A percentile compares a stretch with the other conserved stretches of the same genome.
Conservation (phyloP, 2,888 invertebrate genomes). For the Cataglyphis livida region DNA sequence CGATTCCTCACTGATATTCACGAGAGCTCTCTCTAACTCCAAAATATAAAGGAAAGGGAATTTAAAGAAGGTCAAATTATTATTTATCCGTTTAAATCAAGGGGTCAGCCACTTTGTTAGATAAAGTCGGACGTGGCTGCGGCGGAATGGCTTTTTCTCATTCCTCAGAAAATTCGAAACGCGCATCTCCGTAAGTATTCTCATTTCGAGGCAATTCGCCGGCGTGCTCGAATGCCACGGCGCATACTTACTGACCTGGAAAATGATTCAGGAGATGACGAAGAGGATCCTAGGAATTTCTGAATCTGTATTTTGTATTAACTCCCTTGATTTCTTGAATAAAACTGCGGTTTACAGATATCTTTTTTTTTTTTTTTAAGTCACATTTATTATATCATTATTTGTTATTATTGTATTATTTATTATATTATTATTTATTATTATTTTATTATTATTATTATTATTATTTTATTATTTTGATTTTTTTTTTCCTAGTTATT, state of each 20-base stretch:
- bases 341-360: background rate
- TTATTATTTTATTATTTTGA: background rate
- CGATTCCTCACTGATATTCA: background rate
- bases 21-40: background rate
- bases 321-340: background rate
- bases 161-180: constrained; percentile 42
- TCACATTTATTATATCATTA: too few relatives aligned
- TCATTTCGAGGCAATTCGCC: constrained; percentile 30
- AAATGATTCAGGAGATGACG: constrained; percentile 17
- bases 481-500: constrained; percentile 5
- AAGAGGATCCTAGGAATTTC: constrained; percentile 18
- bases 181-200: constrained; percentile 31
- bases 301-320: background rate
- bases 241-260: constrained; percentile 43
- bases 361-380: background rate
- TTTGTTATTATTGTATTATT: too few relatives aligned
- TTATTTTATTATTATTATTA: background rate
- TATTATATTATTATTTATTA: too few relatives aligned
- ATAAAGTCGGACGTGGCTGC: constrained; percentile 37
- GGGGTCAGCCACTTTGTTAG: constrained; percentile 30
- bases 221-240: background rate
- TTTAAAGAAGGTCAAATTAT: constrained; percentile 53
- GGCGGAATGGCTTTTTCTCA: constrained; percentile 43
- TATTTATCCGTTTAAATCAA: constrained; percentile 47
- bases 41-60: constrained; percentile 6